Conservation (phyloP, 2,797 vertebrate genomes). For the Rhynchonycteris naso region DNA sequence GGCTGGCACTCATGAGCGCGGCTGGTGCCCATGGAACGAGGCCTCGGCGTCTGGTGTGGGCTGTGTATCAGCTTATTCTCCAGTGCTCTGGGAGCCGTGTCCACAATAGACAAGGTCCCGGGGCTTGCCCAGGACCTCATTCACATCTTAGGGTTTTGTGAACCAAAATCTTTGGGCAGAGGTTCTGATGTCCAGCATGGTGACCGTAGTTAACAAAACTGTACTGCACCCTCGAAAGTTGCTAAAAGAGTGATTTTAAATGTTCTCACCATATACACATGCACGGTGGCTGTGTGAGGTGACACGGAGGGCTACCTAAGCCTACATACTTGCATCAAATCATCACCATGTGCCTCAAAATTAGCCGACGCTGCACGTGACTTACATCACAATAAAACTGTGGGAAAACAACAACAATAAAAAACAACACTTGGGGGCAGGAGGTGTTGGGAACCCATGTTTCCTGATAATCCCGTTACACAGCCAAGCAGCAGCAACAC, state of each 20-base stretch:
- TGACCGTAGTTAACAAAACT: background rate
- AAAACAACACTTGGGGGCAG: background rate
- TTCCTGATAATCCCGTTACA: background rate
- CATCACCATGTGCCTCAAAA: background rate
- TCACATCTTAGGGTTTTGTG: background rate
- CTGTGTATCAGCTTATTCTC: background rate
- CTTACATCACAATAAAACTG: background rate
- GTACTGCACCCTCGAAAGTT: rapidly evolving
- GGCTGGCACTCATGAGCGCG: background rate
- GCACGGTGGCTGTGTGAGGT: rapidly evolving
- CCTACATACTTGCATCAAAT: rapidly evolving
- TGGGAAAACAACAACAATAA: background rate
- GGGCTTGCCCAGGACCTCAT: background rate
- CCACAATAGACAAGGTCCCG: too few species aligned
- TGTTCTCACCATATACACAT: background rate
- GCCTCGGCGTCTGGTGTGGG: background rate
- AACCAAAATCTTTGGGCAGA: background rate
- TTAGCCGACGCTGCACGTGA: rapidly evolving
- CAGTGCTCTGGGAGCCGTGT: background rate
- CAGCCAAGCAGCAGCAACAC: too few species aligned
- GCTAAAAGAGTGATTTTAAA: too few species aligned
- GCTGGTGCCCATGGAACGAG: rapidly evolving
- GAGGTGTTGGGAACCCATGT: background rate
- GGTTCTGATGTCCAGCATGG: background rate
- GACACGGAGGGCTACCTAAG: rapidly evolving